Base-by-base conservation (phyloP, 2,797 vertebrate genomes). In the Urosaurus nigricauda region DNA sequence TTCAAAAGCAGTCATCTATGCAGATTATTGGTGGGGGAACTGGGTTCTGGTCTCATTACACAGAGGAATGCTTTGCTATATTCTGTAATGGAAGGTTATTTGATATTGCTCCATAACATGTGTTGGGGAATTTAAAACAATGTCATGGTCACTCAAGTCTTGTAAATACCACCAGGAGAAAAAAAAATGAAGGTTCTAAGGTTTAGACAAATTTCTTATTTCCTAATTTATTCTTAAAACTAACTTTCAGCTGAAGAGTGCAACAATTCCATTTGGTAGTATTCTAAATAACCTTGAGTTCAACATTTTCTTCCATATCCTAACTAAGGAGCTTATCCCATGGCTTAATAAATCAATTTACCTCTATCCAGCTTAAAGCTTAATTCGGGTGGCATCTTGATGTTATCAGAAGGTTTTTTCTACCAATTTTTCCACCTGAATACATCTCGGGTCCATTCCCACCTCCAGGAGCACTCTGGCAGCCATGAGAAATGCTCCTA, bases 21-120 rank as follows among this genome's bases (percentile, higher is more conserved):
- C 0, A 37, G 73, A 17, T 47, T 56, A 65, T 17, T 70, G 43
- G 32, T 26, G 60, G 60, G 3, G 65, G 47, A 86, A 79, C 24
- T 78, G 58, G 24, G 40, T 51, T 60, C 83, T 60, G 47, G 3
- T 16, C 29, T 35, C 37, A 75, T 13, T 63, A 77, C 32, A n/a
- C 26, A 63, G 35, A 74, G 19, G 7, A 77, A 16, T 77, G 17
- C 17, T 7, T n/a, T 47, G 11, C 19, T 35, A n/a, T 35, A 68
- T 86, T 68, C 43, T 29, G 5, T 79, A 79, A 79, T 14, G 47
- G 85, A 13, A 68, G 60, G 32, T 86, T 79, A 79, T 86, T 79
- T 86, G 32, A 6, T 78, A 79, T 11, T 75, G 40, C 78, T 37
- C 63, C 40, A n/a, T n/a, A 65, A 78, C 26, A 56, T 58, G 29